Evolutionary conservation across 2,797 vertebrate species (phyloP), one percentile per base, ranked within the genome.

Genomic region (Xerus rutilus): DNA sequence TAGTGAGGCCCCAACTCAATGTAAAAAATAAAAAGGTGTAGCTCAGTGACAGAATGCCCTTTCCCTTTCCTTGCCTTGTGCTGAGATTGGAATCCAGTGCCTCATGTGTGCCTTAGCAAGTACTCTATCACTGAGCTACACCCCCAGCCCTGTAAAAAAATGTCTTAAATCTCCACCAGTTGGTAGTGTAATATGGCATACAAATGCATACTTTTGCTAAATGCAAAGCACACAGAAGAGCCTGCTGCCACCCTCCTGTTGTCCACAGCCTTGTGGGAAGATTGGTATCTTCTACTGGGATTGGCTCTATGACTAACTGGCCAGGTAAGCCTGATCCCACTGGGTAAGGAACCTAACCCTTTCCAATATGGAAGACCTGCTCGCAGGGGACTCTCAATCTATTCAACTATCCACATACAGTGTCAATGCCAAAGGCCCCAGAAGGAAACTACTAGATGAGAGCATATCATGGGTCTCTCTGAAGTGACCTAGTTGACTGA

Each of bases 201-300:
- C 39, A 79, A 45, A 35, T 11, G 39, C 62, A 78, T 64, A 78
- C 69, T 43, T 59, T 11, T 1, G 67, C 67, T 47, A 21, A 15
- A 59, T 21, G 64, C 3, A 14, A 32, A 5, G 17, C 11, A 17
- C 32, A 72, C 4, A 30, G 25, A 13, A 30, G 21, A 52, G 9
- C 25, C 47, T 35, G 10, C 43, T 57, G 20, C 54, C 0, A 1
- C 9, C 70, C 14, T 64, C 52, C 39, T 1, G 0, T 18, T n/a
- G n/a, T 0, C 4, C 10, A 9, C 20, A 47, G 35, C 35, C 89
- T 72, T 13, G 9, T 28, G 28, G 18, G 21, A 52, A 77, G 73
- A 54, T 20, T 9, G 14, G 35, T 32, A 69, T 45, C 49, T 62
- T 45, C 15, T 17, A n/a, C 64, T 0, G 7, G 30, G n/a, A 18